Evolutionary conservation across 2,797 vertebrate genomes (phyloP).

Genomic region (Hozukius guyotensis): DNA sequence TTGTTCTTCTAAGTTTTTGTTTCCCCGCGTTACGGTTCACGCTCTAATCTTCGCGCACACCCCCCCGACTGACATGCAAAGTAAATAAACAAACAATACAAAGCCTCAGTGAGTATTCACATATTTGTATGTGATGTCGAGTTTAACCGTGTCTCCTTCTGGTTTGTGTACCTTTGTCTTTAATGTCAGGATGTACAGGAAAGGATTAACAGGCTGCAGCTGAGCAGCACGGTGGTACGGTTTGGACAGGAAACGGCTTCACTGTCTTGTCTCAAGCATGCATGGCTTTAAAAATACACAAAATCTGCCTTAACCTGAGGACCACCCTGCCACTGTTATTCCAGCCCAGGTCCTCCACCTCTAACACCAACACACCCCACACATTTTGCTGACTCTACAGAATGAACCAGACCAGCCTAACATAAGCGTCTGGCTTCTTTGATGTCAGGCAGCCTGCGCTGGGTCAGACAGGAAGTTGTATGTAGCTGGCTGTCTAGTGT

Average conservation of each 20-base stretch:
- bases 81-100: slow-evolving; percentile 20
- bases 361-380: slow-evolving; percentile 1
- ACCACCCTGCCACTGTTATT: slow-evolving; percentile 48
- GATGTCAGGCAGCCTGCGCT: neutral
- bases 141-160: neutral
- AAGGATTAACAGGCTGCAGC: neutral
- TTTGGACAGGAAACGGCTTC: slow-evolving; percentile 4
- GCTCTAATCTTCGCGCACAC: slow-evolving; percentile 24
- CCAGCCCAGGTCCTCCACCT: slow-evolving; percentile 7
- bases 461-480: neutral
- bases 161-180: neutral
- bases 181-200: neutral
- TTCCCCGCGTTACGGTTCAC: neutral
- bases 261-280: neutral
- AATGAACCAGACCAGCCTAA: neutral
- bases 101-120: neutral
- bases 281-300: slow-evolving; percentile 3
- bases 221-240: neutral
- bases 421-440: neutral
- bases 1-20: slow-evolving; percentile 12
- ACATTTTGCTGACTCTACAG: slow-evolving; percentile 29
- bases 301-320: neutral
- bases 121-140: neutral
- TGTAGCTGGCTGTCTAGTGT: no score
- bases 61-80: neutral